Evolutionary conservation across 2,888 invertebrate species (phyloP).

Genomic region (Philereme vetulata): DNA sequence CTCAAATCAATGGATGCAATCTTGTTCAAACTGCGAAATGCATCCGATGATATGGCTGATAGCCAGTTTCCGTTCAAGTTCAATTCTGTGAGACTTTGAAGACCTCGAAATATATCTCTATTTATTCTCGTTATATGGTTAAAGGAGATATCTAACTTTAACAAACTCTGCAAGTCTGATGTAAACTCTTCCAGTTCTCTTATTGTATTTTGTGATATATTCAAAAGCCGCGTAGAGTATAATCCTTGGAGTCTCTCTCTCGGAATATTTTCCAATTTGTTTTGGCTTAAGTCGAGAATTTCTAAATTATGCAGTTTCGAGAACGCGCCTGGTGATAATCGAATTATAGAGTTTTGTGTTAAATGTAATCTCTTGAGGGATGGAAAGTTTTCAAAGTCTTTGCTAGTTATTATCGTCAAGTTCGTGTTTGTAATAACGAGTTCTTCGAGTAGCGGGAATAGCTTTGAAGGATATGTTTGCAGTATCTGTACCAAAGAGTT

Average conservation of each 20-base stretch:
- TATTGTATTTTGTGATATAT: slow-evolving; percentile 92
- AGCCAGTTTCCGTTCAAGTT: slow-evolving; percentile 93
- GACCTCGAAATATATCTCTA: slow-evolving; percentile 89
- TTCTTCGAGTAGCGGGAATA: slow-evolving; percentile 91
- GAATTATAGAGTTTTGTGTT: slow-evolving; percentile 88
- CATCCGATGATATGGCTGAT: slow-evolving; percentile 89
- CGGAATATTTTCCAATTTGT: slow-evolving; percentile 92
- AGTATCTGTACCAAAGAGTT: slow-evolving; percentile 91
- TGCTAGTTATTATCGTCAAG: slow-evolving; percentile 91
- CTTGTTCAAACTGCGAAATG: slow-evolving; percentile 90
- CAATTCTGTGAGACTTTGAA: slow-evolving; percentile 90
- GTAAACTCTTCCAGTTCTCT: slow-evolving; percentile 93
- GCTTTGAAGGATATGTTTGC: slow-evolving; percentile 87
- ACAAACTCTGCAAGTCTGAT: slow-evolving; percentile 89
- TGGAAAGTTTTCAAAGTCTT: slow-evolving; percentile 93
- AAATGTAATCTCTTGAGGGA: slow-evolving; percentile 89
- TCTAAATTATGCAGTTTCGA: slow-evolving; percentile 89
- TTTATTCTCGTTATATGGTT: slow-evolving; percentile 92
- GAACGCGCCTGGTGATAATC: slow-evolving; percentile 94
- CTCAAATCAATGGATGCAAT: slow-evolving; percentile 90
- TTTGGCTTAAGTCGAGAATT: slow-evolving; percentile 91
- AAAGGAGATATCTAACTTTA: slow-evolving; percentile 91
- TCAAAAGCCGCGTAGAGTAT: slow-evolving; percentile 88
- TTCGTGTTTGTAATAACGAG: slow-evolving; percentile 91
- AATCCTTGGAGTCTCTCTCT: slow-evolving; percentile 93